These are phyloP conservation scores for Malurus cyaneus DNA, from an alignment of 2,113 vertebrate species.

Conservation along the genomic window DNA sequence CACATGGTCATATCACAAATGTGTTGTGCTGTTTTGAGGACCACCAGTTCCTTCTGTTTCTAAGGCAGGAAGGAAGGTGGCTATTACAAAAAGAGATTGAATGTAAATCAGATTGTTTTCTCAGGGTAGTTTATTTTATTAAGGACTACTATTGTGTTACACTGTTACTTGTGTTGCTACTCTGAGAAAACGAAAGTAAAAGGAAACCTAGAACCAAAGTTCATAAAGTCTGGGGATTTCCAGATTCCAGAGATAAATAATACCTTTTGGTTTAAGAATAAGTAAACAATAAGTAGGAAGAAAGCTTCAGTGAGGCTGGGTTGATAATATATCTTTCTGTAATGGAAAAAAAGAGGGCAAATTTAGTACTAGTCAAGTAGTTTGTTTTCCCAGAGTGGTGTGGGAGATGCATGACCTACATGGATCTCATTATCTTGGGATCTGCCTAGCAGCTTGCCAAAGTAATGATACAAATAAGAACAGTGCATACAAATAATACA, in stretches of 20 bases:
- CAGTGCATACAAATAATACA: too few relatives aligned
- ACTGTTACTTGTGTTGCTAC: neutral
- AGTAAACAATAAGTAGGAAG: neutral
- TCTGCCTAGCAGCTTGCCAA: neutral
- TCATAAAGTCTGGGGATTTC: neutral
- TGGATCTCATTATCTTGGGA: neutral
- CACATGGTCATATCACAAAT: neutral
- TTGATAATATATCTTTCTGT: neutral
- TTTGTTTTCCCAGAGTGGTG: neutral
- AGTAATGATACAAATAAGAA: neutral
- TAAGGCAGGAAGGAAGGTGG: neutral
- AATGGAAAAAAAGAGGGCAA: neutral
- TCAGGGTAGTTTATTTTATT: neutral
- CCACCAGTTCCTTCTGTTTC: neutral
- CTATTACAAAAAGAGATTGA: neutral
- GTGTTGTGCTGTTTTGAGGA: neutral
- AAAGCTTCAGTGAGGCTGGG: neutral
- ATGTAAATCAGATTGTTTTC: neutral
- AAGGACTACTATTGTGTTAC: neutral
- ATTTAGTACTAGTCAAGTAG: neutral
- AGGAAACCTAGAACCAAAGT: neutral
- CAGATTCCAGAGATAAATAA: neutral
- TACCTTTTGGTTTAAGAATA: neutral
- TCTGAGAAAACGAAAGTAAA: neutral
- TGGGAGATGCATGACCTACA: fast-evolving